Percentiles rank a stretch among this genome's conserved stretches.
phyloP scores from a whole-genome alignment of 2,888 invertebrate genomes.

The Laspeyria flexula region DNA sequence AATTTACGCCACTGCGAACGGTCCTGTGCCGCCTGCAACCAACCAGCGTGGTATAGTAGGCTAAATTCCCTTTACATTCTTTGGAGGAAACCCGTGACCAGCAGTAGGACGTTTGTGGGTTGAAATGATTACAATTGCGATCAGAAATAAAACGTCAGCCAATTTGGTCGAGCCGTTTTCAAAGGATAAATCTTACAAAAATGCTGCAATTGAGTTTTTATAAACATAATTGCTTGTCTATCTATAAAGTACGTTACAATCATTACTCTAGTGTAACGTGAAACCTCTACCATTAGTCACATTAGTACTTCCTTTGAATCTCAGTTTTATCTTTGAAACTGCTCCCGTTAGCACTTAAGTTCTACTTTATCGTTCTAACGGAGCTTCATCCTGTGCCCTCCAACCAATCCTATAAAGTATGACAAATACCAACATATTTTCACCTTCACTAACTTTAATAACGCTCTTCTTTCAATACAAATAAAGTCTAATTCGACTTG shows the following conservation, averaged over 20 bases:
- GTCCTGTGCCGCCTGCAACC: no score
- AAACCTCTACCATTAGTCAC: slow-evolving; percentile 27
- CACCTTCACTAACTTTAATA: background rate
- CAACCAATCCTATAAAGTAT: slow-evolving; percentile 44
- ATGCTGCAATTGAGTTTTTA: no score
- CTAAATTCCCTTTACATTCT: no score
- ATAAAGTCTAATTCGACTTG: slow-evolving; percentile 27
- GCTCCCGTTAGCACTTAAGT: slow-evolving; percentile 62
- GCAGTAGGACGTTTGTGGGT: no score
- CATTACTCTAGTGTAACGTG: slow-evolving; percentile 25
- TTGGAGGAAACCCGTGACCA: no score
- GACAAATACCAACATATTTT: slow-evolving; percentile 14
- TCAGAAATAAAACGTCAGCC: no score
- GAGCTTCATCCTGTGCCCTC: slow-evolving; percentile 58
- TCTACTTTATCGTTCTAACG: slow-evolving; percentile 66
- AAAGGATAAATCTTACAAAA: no score
- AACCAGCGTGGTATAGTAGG: no score
- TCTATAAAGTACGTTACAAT: background rate
- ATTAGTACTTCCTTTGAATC: slow-evolving; percentile 28
- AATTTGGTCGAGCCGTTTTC: no score
- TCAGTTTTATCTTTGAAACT: slow-evolving; percentile 37
- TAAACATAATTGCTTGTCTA: no score
- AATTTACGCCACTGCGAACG: no score
- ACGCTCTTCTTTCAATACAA: background rate
- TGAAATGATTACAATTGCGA: no score